Base-by-base conservation (phyloP, 2,888 invertebrate species). In the Megaustenia siamemsis region DNA sequence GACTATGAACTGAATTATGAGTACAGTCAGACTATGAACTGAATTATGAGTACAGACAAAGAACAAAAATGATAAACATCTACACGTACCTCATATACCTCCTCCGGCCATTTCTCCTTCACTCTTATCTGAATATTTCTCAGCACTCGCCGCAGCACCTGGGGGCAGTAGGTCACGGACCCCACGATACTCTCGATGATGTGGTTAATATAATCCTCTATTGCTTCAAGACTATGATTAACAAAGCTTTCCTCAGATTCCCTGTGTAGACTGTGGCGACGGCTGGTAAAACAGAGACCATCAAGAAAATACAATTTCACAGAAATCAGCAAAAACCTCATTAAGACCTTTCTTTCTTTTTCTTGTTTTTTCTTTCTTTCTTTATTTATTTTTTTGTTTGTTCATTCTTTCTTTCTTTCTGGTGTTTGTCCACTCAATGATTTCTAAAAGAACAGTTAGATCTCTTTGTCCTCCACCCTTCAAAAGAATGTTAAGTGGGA, bases 51-150 rank as follows among this genome's bases (percentile, higher is more conserved):
- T 28, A 32, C 1, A 12, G 1, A n/a, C 56, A 77, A 24, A 12
- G n/a, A 45, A 15, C 28, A 18, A 43, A 40, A 71, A 60, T 60
- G 28, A 60, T 1, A n/a, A 60, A 28, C n/a, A 60, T 24, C 35
- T 66, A 43, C 32, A 28, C 76, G 18, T 78, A 90, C 90, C 90
- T 90, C 88, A 85, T 87, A 84, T 18, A 86, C 84, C 15, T 86
- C 69, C 38, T 88, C 89, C 2, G 91, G 89, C 91, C 91, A 91
- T 45, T 88, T 87, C 66, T 89, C 86, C 40, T 87, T 82, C n/a
- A 89, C 89, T 32, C 88, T 76, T 35, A 86, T 82, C 63, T 88
- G 86, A n/a, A 90, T 84, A 69, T 88, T 88, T 53, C 87, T 86
- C 86, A 91, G 88, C 66, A 90, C 90, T 6, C 89, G 80, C 49